Base-by-base conservation (phyloP, 2,888 invertebrate genomes). In the Ornithoptera alexandrae region DNA sequence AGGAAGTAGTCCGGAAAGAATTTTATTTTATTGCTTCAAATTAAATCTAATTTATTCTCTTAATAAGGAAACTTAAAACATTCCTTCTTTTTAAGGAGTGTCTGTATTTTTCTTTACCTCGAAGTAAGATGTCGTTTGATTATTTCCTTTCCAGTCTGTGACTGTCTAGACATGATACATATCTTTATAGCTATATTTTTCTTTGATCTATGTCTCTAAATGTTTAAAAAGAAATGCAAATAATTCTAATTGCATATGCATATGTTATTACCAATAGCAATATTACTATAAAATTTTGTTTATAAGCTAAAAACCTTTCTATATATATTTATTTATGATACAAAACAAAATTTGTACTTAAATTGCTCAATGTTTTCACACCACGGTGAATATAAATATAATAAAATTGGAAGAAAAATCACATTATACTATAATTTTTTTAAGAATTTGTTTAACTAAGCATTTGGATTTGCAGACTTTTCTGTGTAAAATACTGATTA, bases 11-110 rank as follows among this genome's bases (percentile, higher is more conserved):
- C 24, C 12, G 5, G 20, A n/a, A 68, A 50, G 30, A 59, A 22
- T 68, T 58, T 56, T 56, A 56, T 56, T 10, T 20, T 20, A 10
- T 56, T 20, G 6, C 56, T 56, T 56, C 30, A 63, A 63, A 57
- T 63, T 20, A 58, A 58, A 59, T 66, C 36, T 63, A 68, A 63
- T 63, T 50, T 58, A 68, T 68, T 1, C 63, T 50, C 46, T 53
- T 36, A 59, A 68, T 12, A 10, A 50, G 46, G 36, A 46, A 20
- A 42, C 22, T 68, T 50, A 36, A 59, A 53, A 70, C 57, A 58
- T 36, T 62, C 62, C 62, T 62, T n/a, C 69, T 62, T 7, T 65
- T 62, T 62, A 70, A 50, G 69, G 66, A 59, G 24, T 36, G 69
- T 66, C 36, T 50, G 24, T 59, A 59, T 62, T n/a, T 46, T 62